Percentiles rank a stretch among this genome's conserved stretches.
Evolutionary conservation across 2,113 vertebrate species (phyloP).

Genomic region (Furnarius figulus): DNA sequence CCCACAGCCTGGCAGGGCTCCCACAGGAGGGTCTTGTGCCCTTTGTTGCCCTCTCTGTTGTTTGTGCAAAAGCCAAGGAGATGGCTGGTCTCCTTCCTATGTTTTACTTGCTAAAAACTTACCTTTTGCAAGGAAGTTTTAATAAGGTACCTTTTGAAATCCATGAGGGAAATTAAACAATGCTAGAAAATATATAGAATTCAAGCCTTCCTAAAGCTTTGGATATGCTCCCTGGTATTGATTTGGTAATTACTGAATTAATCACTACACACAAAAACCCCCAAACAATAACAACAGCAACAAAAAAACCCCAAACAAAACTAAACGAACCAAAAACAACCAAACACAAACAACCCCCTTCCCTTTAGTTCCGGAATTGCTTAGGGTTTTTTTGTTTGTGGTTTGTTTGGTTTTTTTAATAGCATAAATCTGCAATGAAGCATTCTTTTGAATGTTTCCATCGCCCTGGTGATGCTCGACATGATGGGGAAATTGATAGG

Average conservation of each 20-base stretch:
- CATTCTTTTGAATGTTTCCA: neutral
- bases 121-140: neutral
- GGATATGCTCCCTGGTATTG: neutral
- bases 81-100: neutral
- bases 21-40: neutral
- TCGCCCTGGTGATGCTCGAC: conserved; percentile 4
- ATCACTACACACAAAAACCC: neutral
- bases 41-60: accelerated
- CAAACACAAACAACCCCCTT: neutral
- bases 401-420: neutral
- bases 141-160: neutral
- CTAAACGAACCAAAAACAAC: too few relatives aligned
- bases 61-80: neutral
- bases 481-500: conserved; percentile 27
- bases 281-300: too few relatives aligned
- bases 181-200: neutral
- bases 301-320: too few relatives aligned
- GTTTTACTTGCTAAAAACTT: neutral
- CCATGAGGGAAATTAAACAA: neutral
- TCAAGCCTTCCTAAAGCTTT: neutral
- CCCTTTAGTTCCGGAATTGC: neutral
- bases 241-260: neutral
- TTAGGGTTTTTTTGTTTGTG: neutral
- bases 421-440: neutral
- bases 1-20: accelerated